phyloP scores from a whole-genome alignment of 2,888 invertebrate genomes.

The Ypsolopha scabrella region DNA sequence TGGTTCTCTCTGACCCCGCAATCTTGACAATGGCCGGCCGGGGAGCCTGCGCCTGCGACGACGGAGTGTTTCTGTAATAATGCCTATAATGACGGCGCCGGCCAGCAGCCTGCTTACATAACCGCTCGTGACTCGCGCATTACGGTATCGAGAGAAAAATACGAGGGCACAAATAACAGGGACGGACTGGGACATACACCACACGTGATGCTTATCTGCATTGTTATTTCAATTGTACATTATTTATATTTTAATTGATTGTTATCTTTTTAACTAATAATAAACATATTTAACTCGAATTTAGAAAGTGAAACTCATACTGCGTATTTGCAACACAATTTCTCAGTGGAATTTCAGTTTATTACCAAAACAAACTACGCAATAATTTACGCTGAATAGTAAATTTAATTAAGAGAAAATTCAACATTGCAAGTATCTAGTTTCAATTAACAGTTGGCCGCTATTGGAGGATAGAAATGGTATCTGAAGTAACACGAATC shows the following conservation, averaged over 20 bases:
- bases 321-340: too few species aligned
- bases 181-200: constrained; percentile 16
- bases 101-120: constrained; percentile 65
- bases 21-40: constrained; percentile 64
- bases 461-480: not conserved
- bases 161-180: constrained; percentile 37
- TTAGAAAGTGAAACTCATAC: too few species aligned
- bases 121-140: constrained; percentile 69
- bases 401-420: constrained; percentile 12
- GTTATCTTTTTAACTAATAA: too few species aligned
- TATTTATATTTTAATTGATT: too few species aligned
- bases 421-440: constrained; percentile 4
- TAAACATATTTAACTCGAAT: too few species aligned
- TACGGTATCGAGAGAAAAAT: constrained; percentile 64
- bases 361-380: not conserved
- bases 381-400: constrained; percentile 1
- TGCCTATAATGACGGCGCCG: constrained; percentile 61
- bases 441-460: constrained; percentile 6
- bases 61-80: constrained; percentile 55
- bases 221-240: not conserved
- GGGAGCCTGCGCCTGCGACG: constrained; percentile 17
- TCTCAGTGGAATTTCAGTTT: not conserved
- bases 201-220: not conserved
- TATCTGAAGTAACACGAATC: constrained; percentile 1
- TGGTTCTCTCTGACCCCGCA: constrained; percentile 60